phyloP scores from a whole-genome alignment of 2,113 vertebrate genomes.

The Dipodomys spectabilis region DNA sequence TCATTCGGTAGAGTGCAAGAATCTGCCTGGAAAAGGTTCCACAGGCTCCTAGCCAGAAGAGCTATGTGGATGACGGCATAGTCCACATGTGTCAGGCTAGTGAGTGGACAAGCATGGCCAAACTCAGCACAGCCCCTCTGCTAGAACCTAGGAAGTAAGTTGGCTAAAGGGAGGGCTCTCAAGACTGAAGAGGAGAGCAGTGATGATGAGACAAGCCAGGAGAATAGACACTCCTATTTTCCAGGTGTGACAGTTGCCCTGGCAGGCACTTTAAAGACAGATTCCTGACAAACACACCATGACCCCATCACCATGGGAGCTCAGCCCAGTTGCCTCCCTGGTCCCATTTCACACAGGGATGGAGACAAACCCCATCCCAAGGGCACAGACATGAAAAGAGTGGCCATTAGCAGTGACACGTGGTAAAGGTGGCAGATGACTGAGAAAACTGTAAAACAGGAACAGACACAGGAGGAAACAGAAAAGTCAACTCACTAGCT shows the following conservation, averaged over 20 bases:
- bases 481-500: neutral
- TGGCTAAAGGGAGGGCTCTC: neutral
- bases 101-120: neutral
- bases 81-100: neutral
- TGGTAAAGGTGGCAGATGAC: neutral
- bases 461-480: neutral
- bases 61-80: neutral
- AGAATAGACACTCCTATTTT: neutral
- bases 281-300: neutral
- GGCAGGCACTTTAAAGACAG: neutral
- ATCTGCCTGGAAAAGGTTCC: neutral
- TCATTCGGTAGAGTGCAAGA: rapidly evolving
- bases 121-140: neutral
- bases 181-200: neutral
- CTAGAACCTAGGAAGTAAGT: neutral
- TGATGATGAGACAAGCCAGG: neutral
- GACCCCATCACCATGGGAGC: neutral
- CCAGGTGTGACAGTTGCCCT: neutral
- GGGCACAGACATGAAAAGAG: neutral
- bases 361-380: neutral
- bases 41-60: neutral
- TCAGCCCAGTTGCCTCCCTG: neutral
- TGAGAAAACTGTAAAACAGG: neutral
- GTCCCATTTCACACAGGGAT: neutral
- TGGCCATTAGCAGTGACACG: neutral